A percentile compares a stretch with the other conserved stretches of the same genome.
These are phyloP conservation scores for Erebia epiphron DNA, from an alignment of 2,888 invertebrate species.

Conservation along the genomic window DNA sequence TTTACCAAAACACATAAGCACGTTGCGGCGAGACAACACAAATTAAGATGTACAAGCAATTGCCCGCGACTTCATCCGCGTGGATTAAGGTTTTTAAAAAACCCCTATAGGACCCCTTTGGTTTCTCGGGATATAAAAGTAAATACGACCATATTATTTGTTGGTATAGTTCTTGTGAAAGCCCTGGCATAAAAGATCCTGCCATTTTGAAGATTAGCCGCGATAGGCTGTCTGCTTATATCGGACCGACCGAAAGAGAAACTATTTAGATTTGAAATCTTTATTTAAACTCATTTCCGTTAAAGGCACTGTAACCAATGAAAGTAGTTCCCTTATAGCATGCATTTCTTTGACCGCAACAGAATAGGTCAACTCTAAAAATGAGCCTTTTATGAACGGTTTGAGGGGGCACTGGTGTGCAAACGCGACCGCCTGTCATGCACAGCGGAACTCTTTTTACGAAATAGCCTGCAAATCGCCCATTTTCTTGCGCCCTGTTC, in stretches of 20 bases:
- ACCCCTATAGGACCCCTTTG: too few relatives aligned
- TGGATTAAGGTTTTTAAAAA: neutral
- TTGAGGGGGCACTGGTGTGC: constrained; percentile 32
- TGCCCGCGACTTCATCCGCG: neutral
- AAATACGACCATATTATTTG: too few relatives aligned
- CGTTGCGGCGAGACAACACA: neutral
- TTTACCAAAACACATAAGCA: constrained; percentile 11
- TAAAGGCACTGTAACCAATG: neutral
- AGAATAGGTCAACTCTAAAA: neutral
- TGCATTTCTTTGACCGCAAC: neutral
- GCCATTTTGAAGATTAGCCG: too few relatives aligned
- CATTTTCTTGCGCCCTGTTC: constrained; percentile 56
- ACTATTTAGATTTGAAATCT: too few relatives aligned
- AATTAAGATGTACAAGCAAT: neutral
- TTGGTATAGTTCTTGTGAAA: too few relatives aligned
- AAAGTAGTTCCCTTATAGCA: neutral
- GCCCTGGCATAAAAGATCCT: too few relatives aligned
- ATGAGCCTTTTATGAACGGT: neutral
- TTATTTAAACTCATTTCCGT: too few relatives aligned
- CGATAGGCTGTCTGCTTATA: too few relatives aligned
- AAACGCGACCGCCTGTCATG: constrained; percentile 43
- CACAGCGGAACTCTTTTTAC: constrained; percentile 53
- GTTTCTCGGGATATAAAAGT: too few relatives aligned
- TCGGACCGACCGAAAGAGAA: too few relatives aligned
- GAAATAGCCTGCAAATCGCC: constrained; percentile 58